Evolutionary conservation across 2,797 vertebrate genomes (phyloP).

Genomic region (Pteropus rufus): DNA sequence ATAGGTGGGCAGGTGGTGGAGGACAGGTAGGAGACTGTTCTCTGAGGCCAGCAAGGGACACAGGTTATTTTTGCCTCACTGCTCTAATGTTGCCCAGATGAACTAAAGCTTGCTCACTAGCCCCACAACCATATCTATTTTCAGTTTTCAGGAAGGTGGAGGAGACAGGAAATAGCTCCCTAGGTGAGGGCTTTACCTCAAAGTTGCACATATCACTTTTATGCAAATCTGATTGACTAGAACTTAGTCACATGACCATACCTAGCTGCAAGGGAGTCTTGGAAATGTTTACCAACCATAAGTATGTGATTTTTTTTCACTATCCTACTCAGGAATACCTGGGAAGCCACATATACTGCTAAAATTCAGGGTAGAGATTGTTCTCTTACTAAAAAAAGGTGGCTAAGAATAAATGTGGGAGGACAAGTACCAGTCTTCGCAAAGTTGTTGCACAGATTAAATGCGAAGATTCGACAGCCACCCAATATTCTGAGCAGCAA

Average conservation of each 20-base stretch:
- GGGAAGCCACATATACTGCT: not conserved
- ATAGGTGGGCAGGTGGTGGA: not conserved
- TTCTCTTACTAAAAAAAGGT: not conserved
- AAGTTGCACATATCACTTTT: too few relatives aligned
- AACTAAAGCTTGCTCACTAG: not conserved
- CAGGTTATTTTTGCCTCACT: not conserved
- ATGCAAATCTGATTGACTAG: not conserved
- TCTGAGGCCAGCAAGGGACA: not conserved
- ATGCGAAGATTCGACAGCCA: not conserved
- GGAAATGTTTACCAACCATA: not conserved
- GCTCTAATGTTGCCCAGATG: not conserved
- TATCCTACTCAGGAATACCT: not conserved
- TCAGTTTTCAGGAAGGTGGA: not conserved
- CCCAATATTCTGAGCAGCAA: not conserved
- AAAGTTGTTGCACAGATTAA: not conserved
- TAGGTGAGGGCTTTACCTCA: not conserved
- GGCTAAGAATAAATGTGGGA: not conserved
- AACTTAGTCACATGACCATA: not conserved
- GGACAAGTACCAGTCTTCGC: not conserved
- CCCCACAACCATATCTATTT: not conserved
- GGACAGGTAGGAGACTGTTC: not conserved
- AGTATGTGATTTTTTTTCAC: not conserved
- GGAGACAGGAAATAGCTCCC: not conserved
- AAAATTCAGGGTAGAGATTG: not conserved
- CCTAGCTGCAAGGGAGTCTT: not conserved